Conservation (phyloP, 2,888 invertebrate species). For the Nomada flava region DNA sequence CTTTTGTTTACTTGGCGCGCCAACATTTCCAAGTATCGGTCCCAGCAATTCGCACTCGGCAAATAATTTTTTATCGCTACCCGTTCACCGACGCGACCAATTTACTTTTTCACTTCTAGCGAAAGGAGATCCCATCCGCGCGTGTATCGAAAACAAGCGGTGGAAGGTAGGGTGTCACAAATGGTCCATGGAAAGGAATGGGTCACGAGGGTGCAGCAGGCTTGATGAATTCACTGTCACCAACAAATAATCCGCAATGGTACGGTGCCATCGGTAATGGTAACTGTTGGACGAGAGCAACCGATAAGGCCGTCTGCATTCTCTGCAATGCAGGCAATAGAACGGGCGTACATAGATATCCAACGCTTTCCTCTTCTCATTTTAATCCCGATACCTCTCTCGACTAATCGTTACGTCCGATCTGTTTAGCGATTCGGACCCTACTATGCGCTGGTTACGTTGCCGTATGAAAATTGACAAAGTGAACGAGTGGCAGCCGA, state of each 20-base stretch:
- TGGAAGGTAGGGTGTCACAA: conserved; percentile 23
- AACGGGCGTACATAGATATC: conserved; percentile 32
- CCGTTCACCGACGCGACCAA: conserved; percentile 26
- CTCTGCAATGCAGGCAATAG: conserved; percentile 16
- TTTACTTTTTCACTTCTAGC: conserved; percentile 44
- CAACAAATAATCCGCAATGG: conserved; percentile 62
- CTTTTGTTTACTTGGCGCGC: not conserved
- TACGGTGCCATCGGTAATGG: conserved; percentile 7
- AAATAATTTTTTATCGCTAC: conserved; percentile 42
- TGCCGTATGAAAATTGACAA: too few relatives aligned
- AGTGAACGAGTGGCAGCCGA: too few relatives aligned
- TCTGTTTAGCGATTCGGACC: too few relatives aligned
- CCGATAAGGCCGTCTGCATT: conserved; percentile 35
- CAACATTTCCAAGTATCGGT: not conserved
- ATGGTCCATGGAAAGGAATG: conserved; percentile 46
- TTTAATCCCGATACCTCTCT: conserved; percentile 14
- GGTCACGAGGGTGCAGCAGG: conserved; percentile 31
- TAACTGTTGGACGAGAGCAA: conserved; percentile 22
- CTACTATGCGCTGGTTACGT: too few relatives aligned
- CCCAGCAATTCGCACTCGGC: not conserved
- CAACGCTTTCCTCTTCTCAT: conserved; percentile 17
- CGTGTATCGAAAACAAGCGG: conserved; percentile 1
- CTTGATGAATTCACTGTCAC: conserved; percentile 63
- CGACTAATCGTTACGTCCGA: conserved; percentile 1
- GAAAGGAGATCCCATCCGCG: conserved; percentile 43